Base-by-base conservation (phyloP, 2,888 invertebrate species). In the Drosophila flavopinicola region DNA sequence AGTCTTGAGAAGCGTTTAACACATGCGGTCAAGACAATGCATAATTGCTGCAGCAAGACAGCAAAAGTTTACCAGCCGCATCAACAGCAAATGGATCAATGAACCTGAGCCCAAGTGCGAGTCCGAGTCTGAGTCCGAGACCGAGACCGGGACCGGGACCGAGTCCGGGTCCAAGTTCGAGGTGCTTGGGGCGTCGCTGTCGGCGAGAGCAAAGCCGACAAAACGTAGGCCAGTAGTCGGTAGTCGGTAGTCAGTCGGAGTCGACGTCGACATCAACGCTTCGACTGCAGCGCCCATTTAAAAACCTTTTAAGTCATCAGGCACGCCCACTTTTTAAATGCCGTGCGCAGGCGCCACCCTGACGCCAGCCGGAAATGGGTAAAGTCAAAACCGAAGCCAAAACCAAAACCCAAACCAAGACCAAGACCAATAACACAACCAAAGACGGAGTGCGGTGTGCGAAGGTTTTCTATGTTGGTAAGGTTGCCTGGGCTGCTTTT, bases 251-350 rank as follows among this genome's bases (percentile, higher is more conserved):
- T n/a, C 39, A n/a, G 33, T 29, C 6, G 45, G 29, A 48, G 29
- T 17, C 37, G 23, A 24, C 24, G 10, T 32, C 11, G 13, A 11
- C 24, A 7, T 37, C 71, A 30, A 35, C 41, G 49, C 6, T n/a
- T n/a, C 30, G 25, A 27, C 15, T 45, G 60, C 70, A 51, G 77
- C 78, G 74, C 72, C 69, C 83, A 85, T 83, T 85, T 87, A 75
- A 84, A 85, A 87, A 88, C 87, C 88, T 87, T 87, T 87, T 87
- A 88, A 87, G 83, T 88, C 85, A 82, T 87, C 87, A 84, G 75
- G 61, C 86, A 87, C 87, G 87, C 87, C 87, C 75, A 71, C 85
- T 79, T 79, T 84, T 85, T 75, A 77, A 75, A 66, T 66, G 66
- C 67, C 53, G 49, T 68, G 66, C 83, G 63, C 63, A 80, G 87